A percentile compares a stretch with the other conserved stretches of the same genome.
Evolutionary conservation across 2,113 vertebrate genomes (phyloP).

Genomic region (Vulpes ferrilata): DNA sequence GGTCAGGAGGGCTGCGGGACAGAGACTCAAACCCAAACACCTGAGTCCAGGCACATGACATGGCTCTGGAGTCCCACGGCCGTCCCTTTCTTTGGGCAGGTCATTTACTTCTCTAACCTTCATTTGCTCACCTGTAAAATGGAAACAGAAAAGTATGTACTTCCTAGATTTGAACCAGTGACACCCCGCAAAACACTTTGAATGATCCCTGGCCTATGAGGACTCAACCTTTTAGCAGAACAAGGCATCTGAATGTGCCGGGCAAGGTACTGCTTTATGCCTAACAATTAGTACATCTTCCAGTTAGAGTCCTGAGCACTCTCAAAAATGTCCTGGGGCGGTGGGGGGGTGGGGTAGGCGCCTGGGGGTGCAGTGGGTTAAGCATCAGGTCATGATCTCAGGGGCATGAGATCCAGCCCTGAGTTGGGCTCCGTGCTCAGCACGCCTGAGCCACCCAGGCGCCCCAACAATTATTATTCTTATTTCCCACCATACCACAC

Average conservation of each 20-base stretch:
- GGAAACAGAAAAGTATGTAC: not conserved
- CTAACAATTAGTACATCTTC: not conserved
- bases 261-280: not conserved
- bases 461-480: not conserved
- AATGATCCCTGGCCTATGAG: rapidly evolving
- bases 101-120: not conserved
- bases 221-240: not conserved
- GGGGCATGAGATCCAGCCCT: not conserved
- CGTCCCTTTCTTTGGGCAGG: not conserved
- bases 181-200: not conserved
- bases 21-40: not conserved
- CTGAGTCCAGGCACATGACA: not conserved
- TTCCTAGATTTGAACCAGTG: not conserved
- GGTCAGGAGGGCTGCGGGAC: not conserved
- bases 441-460: too few species aligned
- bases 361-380: not conserved
- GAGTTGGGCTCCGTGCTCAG: too few species aligned
- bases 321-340: not conserved
- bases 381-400: not conserved
- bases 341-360: not conserved
- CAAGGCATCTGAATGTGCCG: not conserved
- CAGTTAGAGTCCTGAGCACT: not conserved
- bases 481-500: slow-evolving; percentile 26
- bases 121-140: not conserved
- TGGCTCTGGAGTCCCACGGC: not conserved